phyloP scores from a whole-genome alignment of 2,888 invertebrate species.

The Synanthedon myopaeformis region DNA sequence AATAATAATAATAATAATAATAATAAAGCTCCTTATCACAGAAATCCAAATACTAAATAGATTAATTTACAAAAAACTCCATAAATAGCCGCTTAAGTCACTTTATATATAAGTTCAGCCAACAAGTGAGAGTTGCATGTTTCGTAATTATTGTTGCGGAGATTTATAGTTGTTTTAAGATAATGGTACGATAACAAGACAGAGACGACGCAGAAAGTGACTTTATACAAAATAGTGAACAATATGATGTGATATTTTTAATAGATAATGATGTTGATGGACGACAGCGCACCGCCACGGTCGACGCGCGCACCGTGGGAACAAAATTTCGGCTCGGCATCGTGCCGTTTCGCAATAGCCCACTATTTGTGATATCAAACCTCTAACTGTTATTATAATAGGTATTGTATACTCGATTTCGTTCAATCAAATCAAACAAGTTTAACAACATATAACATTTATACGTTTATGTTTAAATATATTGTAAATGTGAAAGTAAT shows the following conservation, averaged over 20 bases:
- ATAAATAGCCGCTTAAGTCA: neutral
- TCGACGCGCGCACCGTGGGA: conserved; percentile 55
- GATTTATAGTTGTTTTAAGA: conserved; percentile 61
- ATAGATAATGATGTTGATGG: conserved; percentile 68
- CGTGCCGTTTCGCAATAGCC: conserved; percentile 53
- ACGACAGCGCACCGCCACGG: conserved; percentile 42
- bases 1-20: neutral
- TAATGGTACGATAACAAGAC: conserved; percentile 44
- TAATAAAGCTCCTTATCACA: neutral
- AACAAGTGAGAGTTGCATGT: conserved; percentile 25
- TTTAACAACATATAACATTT: neutral
- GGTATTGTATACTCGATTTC: neutral
- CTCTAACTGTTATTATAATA: conserved; percentile 20
- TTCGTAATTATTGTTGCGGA: conserved; percentile 53
- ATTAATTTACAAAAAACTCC: neutral
- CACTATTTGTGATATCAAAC: conserved; percentile 30
- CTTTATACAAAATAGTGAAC: conserved; percentile 65
- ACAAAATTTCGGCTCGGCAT: conserved; percentile 56
- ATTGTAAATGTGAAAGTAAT: too few relatives aligned
- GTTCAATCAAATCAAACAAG: neutral
- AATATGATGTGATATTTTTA: conserved; percentile 70
- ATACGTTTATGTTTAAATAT: too few relatives aligned
- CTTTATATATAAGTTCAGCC: conserved; percentile 16
- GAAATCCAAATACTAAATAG: neutral
- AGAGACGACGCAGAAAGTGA: conserved; percentile 45